Evolutionary conservation across 2,888 invertebrate species (phyloP).

Genomic region (Frankliniella intonsa): DNA sequence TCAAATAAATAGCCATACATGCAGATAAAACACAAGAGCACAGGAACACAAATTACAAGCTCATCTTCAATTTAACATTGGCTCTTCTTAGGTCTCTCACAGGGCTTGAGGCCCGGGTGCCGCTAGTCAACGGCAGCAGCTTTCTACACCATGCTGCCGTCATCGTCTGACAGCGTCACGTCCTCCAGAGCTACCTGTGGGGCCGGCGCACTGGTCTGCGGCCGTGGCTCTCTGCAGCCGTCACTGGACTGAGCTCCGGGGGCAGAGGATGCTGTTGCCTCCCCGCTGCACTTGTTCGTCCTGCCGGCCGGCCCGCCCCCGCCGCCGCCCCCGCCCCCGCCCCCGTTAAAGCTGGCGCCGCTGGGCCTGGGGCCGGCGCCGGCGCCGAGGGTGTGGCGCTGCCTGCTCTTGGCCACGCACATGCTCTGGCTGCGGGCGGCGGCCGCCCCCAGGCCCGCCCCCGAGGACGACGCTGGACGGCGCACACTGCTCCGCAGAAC

Average conservation of each 20-base stretch:
- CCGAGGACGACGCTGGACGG: constrained; percentile 40
- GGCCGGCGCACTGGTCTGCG: background rate
- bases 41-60: too few species aligned
- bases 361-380: background rate
- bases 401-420: background rate
- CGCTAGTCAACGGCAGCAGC: background rate
- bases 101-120: too few species aligned
- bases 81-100: too few species aligned
- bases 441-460: background rate
- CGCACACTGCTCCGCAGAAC: constrained; percentile 56
- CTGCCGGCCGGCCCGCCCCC: background rate
- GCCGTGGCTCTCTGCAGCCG: background rate
- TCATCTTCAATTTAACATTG: too few species aligned
- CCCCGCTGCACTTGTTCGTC: background rate
- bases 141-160: background rate
- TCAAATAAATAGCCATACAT: too few species aligned
- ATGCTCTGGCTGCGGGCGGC: constrained; percentile 4
- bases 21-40: too few species aligned
- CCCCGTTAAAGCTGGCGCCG: background rate
- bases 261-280: background rate
- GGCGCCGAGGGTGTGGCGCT: background rate
- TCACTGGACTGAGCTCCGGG: background rate
- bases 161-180: background rate
- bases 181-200: background rate
- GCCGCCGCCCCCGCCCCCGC: background rate